These are phyloP conservation scores for Plecotus auritus DNA, from an alignment of 2,113 vertebrate species.

Conservation along the genomic window DNA sequence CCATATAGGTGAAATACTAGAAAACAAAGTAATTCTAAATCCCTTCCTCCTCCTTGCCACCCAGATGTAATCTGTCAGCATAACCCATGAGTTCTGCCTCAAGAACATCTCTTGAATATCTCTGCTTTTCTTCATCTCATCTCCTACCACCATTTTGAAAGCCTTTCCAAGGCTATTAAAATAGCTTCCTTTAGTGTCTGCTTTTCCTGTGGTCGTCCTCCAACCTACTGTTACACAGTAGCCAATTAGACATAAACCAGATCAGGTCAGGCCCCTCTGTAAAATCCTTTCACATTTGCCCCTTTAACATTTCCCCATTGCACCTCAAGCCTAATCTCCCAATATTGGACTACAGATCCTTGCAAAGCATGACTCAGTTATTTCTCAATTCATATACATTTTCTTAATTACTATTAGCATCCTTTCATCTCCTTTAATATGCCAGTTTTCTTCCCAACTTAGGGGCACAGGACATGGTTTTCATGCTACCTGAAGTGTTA, in stretches of 20 bases:
- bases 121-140: not conserved
- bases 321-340: not conserved
- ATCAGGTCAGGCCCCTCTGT: not conserved
- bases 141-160: not conserved
- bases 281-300: not conserved
- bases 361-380: not conserved
- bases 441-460: not conserved
- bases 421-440: not conserved
- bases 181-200: not conserved
- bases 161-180: not conserved
- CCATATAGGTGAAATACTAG: not conserved
- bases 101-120: not conserved
- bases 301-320: not conserved
- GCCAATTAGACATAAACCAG: not conserved
- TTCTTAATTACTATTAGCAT: not conserved
- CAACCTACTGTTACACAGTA: not conserved
- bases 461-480: not conserved
- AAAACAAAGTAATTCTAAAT: not conserved
- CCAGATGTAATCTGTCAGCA: not conserved
- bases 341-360: not conserved
- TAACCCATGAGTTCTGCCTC: not conserved
- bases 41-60: not conserved
- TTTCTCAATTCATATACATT: not conserved
- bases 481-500: not conserved
- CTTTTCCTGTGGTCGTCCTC: not conserved